These are phyloP conservation scores for Caenorhabditis doughertyi DNA, from an alignment of 2,888 invertebrate species.

Conservation along the genomic window DNA sequence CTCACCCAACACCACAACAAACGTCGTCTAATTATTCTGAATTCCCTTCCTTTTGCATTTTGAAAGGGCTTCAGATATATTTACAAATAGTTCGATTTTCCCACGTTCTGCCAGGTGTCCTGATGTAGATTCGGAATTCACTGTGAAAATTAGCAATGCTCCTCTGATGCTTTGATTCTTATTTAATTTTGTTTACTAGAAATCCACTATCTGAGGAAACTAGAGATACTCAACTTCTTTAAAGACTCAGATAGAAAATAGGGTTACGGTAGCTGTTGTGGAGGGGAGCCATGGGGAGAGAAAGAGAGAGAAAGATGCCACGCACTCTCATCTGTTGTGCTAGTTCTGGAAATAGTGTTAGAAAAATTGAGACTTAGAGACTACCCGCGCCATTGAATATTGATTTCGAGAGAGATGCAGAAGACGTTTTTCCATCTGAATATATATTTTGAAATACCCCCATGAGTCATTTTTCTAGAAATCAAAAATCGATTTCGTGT, in stretches of 20 bases:
- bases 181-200: neutral
- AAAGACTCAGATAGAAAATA: conserved; percentile 23
- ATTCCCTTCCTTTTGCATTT: neutral
- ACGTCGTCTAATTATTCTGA: conserved; percentile 40
- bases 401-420: conserved; percentile 10
- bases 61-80: neutral
- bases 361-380: conserved; percentile 20
- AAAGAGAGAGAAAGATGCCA: conserved; percentile 14
- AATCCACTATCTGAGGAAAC: neutral
- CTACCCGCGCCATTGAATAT: conserved; percentile 11
- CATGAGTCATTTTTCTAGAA: neutral
- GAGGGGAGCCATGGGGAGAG: conserved; percentile 1
- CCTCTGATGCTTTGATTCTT: too few relatives aligned
- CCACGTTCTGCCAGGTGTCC: conserved; percentile 13
- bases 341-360: conserved; percentile 12
- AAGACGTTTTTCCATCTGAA: conserved; percentile 12
- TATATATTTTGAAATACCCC: conserved; percentile 3
- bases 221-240: conserved; percentile 1
- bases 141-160: too few relatives aligned
- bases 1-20: neutral
- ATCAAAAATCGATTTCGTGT: neutral
- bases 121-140: too few relatives aligned
- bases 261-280: conserved; percentile 54
- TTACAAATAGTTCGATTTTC: conserved; percentile 16
- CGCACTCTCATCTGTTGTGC: conserved; percentile 36